phyloP scores from a whole-genome alignment of 2,113 vertebrate genomes.

The Poecile atricapillus region DNA sequence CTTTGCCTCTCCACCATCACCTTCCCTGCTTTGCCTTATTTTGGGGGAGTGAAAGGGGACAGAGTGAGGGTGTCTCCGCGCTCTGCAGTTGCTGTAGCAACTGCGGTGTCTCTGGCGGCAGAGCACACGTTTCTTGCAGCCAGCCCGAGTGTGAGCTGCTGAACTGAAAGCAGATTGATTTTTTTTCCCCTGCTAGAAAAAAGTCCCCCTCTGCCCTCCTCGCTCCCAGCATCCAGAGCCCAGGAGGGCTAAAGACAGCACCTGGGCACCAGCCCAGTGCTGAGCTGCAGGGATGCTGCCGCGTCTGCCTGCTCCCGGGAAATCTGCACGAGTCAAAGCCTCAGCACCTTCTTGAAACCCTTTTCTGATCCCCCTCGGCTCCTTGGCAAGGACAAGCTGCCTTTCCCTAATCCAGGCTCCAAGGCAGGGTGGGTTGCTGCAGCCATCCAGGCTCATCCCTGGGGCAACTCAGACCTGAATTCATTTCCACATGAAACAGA shows the following conservation, averaged over 20 bases:
- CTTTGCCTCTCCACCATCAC: not conserved
- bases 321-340: not conserved
- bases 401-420: not conserved
- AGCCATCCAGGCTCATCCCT: not conserved
- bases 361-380: not conserved
- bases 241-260: not conserved
- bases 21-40: not conserved
- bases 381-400: not conserved
- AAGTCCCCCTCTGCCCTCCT: not conserved
- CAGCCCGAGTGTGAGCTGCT: not conserved
- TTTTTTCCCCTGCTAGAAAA: not conserved
- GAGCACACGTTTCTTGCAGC: not conserved
- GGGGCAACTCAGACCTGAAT: not conserved
- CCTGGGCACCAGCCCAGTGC: not conserved
- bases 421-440: not conserved
- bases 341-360: not conserved
- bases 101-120: slow-evolving; percentile 16
- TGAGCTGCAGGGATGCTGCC: not conserved
- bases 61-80: not conserved
- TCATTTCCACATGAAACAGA: not conserved
- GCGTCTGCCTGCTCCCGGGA: not conserved
- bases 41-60: not conserved
- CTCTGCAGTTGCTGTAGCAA: slow-evolving; percentile 63
- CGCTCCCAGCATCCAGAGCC: not conserved
- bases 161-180: not conserved